phyloP scores from a whole-genome alignment of 2,797 vertebrate genomes.

The Propithecus deckenii region DNA sequence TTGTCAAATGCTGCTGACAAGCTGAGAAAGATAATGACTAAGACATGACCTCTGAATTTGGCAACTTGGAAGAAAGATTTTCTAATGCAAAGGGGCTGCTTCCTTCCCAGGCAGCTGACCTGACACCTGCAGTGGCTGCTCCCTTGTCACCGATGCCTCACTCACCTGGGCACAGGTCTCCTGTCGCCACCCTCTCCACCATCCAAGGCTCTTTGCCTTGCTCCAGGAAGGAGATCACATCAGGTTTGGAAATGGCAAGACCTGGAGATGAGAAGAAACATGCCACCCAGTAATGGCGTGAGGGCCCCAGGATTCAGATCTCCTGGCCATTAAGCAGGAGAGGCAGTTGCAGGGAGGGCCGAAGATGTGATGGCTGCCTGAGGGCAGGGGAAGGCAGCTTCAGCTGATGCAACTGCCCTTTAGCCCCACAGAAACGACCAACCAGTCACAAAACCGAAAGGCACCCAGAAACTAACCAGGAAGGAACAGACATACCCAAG shows the following conservation, averaged over 20 bases:
- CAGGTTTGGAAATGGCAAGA: constrained; percentile 46
- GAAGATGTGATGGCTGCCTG: background rate
- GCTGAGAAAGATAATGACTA: background rate
- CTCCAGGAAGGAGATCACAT: constrained; percentile 66
- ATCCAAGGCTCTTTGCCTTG: constrained; percentile 47
- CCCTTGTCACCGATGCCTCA: background rate
- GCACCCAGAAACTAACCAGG: background rate
- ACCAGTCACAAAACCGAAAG: background rate
- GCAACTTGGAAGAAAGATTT: background rate
- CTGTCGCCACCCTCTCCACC: background rate
- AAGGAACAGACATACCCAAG: background rate
- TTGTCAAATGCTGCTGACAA: background rate
- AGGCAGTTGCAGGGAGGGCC: background rate
- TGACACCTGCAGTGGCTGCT: background rate
- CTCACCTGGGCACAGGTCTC: constrained; percentile 34
- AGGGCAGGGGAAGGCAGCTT: background rate
- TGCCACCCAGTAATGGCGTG: rapidly evolving
- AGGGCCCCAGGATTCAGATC: background rate
- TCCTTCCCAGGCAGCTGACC: rapidly evolving
- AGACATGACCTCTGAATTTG: background rate
- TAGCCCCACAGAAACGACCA: background rate
- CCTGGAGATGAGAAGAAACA: background rate
- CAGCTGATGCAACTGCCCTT: background rate
- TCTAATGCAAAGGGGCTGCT: background rate
- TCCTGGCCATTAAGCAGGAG: background rate